Evolutionary conservation across 1,140 invertebrate species (phyloP).

Genomic region (Drosophila hydei): DNA sequence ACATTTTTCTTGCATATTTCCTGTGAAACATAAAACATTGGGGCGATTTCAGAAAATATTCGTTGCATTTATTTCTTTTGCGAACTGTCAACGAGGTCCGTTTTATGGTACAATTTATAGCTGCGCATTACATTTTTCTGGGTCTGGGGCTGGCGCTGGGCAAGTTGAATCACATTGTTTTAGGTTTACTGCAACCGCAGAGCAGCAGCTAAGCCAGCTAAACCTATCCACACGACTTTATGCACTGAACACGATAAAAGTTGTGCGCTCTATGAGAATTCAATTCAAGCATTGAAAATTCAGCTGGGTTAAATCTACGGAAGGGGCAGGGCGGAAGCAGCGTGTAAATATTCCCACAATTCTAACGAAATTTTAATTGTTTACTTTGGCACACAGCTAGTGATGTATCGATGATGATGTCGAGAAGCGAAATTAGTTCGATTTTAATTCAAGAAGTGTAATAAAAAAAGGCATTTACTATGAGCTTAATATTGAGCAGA

Average conservation of each 20-base stretch:
- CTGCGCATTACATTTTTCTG: slow-evolving; percentile 33
- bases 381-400: slow-evolving; percentile 47
- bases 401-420: slow-evolving; percentile 55
- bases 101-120: slow-evolving; percentile 56
- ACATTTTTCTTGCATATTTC: too few relatives aligned
- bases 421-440: slow-evolving; percentile 39
- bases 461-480: slow-evolving; percentile 38
- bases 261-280: slow-evolving; percentile 56
- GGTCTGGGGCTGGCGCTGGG: background rate
- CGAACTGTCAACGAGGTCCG: slow-evolving; percentile 9
- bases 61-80: slow-evolving; percentile 3
- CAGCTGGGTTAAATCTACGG: background rate
- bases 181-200: slow-evolving; percentile 12
- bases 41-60: too few relatives aligned
- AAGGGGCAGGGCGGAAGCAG: background rate
- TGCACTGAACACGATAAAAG: slow-evolving; percentile 36
- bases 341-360: slow-evolving; percentile 15
- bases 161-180: slow-evolving; percentile 22
- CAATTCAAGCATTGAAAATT: slow-evolving; percentile 49
- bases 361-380: slow-evolving; percentile 60
- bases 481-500: slow-evolving; percentile 36
- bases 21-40: too few relatives aligned
- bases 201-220: slow-evolving; percentile 3
- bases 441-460: slow-evolving; percentile 36
- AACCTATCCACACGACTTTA: slow-evolving; percentile 19